phyloP scores from a whole-genome alignment of 2,888 invertebrate species.

The Himalopsyche japonica region DNA sequence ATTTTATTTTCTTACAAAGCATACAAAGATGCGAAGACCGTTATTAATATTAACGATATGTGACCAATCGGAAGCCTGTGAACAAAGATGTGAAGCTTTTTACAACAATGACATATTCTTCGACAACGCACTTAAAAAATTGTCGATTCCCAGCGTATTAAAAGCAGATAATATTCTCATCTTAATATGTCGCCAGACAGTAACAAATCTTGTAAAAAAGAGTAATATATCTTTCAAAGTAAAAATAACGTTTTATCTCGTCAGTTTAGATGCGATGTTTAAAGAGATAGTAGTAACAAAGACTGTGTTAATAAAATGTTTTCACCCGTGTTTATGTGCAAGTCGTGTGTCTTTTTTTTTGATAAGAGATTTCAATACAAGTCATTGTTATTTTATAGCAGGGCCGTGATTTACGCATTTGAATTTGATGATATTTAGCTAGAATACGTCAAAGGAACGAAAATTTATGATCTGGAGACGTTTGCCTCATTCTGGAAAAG shows the following conservation, averaged over 20 bases:
- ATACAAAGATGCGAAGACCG: not conserved
- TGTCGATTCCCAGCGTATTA: not conserved
- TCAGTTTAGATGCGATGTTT: not conserved
- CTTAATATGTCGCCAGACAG: not conserved
- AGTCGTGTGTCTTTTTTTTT: no score
- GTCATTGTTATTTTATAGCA: no score
- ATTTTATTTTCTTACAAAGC: not conserved
- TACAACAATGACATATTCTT: not conserved
- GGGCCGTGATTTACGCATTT: no score
- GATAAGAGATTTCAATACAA: no score
- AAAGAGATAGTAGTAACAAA: not conserved
- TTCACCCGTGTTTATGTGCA: no score
- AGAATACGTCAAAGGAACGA: no score
- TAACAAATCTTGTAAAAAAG: not conserved
- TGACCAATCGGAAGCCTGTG: not conserved
- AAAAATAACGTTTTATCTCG: not conserved
- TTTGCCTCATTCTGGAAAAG: no score
- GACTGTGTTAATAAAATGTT: no score
- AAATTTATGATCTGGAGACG: no score
- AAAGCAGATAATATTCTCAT: not conserved
- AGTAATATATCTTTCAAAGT: not conserved
- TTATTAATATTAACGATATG: not conserved
- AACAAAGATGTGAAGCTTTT: conserved; percentile 10
- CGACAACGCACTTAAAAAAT: not conserved
- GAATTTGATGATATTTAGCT: no score